phyloP scores from a whole-genome alignment of 1,140 invertebrate genomes.

The Heliconius hewitsoni region DNA sequence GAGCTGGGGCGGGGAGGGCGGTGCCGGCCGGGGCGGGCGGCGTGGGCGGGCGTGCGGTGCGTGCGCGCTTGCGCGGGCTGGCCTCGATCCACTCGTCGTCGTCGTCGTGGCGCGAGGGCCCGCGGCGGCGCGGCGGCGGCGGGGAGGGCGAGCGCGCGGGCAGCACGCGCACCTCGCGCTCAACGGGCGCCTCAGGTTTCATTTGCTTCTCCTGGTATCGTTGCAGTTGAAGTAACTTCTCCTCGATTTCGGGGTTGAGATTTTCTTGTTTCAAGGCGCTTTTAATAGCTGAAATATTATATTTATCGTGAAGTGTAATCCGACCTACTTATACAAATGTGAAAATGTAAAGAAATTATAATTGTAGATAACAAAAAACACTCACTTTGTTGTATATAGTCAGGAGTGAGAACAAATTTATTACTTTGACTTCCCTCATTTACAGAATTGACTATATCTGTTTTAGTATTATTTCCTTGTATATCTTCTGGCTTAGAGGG shows the following conservation, averaged over 20 bases:
- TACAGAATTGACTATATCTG: constrained; percentile 70
- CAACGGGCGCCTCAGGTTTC: constrained; percentile 79
- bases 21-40: constrained; percentile 40
- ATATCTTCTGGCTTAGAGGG: constrained; percentile 72
- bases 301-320: background rate
- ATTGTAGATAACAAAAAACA: background rate
- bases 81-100: constrained; percentile 80
- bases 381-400: constrained; percentile 94
- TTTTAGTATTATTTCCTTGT: constrained; percentile 67
- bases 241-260: constrained; percentile 95
- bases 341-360: background rate
- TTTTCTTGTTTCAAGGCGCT: constrained; percentile 92
- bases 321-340: background rate
- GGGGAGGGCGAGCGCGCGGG: constrained; percentile 46
- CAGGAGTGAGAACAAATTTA: constrained; percentile 92
- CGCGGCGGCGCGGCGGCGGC: constrained; percentile 49
- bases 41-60: constrained; percentile 42
- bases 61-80: constrained; percentile 52
- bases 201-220: constrained; percentile 92
- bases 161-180: constrained; percentile 52
- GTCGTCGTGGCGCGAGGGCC: constrained; percentile 71
- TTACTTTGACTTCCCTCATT: constrained; percentile 79
- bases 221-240: constrained; percentile 93
- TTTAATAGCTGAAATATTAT: constrained; percentile 85
- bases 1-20: constrained; percentile 29